These are phyloP conservation scores for Halcyon badia DNA, from an alignment of 2,797 vertebrate species.

Conservation along the genomic window DNA sequence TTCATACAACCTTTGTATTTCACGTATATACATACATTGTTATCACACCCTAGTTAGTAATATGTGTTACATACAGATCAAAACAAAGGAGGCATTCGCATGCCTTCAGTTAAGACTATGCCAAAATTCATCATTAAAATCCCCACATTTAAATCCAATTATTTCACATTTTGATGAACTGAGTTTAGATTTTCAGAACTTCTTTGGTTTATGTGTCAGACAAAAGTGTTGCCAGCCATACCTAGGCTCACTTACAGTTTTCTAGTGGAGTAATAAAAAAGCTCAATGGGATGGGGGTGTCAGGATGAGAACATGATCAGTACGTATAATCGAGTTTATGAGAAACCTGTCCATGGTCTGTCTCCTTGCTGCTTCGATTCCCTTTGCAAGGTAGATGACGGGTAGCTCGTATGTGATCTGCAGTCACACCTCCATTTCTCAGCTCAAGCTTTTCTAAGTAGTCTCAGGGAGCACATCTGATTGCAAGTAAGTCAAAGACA, in stretches of 20 bases:
- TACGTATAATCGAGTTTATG: neutral
- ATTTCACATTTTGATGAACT: neutral
- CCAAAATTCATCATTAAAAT: neutral
- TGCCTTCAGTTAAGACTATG: neutral
- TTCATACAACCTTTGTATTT: neutral
- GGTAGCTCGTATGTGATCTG: neutral
- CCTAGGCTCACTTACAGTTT: neutral
- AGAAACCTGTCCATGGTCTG: neutral
- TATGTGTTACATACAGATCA: neutral
- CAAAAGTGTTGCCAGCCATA: neutral
- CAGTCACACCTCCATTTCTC: neutral
- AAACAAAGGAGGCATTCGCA: constrained; percentile 9
- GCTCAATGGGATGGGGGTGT: neutral
- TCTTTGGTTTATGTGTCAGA: neutral
- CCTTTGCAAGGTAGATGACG: neutral
- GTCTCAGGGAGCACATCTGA: neutral
- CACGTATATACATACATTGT: neutral
- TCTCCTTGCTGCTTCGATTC: neutral
- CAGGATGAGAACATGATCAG: neutral
- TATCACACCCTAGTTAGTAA: neutral
- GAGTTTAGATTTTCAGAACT: neutral
- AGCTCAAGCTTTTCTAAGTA: neutral
- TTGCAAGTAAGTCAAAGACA: neutral
- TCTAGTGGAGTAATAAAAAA: neutral
- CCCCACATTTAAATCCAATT: neutral